Conservation (phyloP, 2,888 invertebrate species). For the Cheilosia pagana region DNA sequence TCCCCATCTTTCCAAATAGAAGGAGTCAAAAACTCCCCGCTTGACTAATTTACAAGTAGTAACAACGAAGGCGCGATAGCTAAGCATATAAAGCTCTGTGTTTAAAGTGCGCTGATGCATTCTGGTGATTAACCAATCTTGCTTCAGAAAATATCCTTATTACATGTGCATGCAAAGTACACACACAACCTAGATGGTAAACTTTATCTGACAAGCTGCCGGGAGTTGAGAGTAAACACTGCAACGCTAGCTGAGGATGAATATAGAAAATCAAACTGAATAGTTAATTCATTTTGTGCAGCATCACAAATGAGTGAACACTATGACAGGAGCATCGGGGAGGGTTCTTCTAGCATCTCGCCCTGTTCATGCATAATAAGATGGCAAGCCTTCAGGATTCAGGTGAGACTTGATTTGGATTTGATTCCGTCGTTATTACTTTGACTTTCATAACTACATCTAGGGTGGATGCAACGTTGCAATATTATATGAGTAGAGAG, state of each 20-base stretch:
- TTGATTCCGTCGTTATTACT: constrained; percentile 35
- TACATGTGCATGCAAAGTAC: constrained; percentile 38
- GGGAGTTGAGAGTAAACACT: constrained; percentile 31
- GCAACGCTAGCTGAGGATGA: constrained; percentile 29
- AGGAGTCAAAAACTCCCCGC: constrained; percentile 13
- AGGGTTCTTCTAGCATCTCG: background rate
- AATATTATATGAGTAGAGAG: constrained; percentile 33
- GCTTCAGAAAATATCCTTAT: constrained; percentile 49
- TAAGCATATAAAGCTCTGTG: constrained; percentile 6
- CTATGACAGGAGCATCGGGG: background rate
- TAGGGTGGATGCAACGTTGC: background rate
- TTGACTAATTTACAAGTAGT: constrained; percentile 47
- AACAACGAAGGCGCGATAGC: background rate
- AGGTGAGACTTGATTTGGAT: constrained; percentile 40
- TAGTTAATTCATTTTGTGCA: constrained; percentile 69
- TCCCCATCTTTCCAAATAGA: background rate
- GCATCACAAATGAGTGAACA: constrained; percentile 56
- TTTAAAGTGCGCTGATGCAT: constrained; percentile 6
- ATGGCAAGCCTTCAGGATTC: background rate
- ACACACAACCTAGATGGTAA: constrained; percentile 10
- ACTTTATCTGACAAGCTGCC: constrained; percentile 15
- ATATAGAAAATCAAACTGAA: constrained; percentile 70
- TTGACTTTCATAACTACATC: constrained; percentile 1
- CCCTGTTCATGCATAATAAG: constrained; percentile 22
- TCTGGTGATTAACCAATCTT: constrained; percentile 68